A percentile compares a stretch with the other conserved stretches of the same genome.
Conservation (phyloP, 2,113 vertebrate genomes). For the Turnix velox region DNA sequence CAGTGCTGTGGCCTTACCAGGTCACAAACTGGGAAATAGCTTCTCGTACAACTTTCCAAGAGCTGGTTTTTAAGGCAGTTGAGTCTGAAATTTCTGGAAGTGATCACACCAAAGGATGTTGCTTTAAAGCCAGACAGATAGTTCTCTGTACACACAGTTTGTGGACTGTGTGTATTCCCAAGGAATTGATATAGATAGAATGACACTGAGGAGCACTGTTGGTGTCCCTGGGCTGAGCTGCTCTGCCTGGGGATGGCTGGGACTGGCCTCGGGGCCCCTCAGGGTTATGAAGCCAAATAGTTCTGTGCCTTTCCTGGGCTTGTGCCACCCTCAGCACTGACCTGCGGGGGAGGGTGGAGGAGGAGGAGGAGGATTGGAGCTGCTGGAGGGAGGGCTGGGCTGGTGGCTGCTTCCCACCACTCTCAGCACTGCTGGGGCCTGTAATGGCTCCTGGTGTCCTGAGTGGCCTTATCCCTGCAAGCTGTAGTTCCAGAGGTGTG, state of each 20-base stretch:
- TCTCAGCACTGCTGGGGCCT: too few species aligned
- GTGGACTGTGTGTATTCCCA: rapidly evolving
- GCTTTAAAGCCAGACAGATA: neutral
- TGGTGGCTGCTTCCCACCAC: too few species aligned
- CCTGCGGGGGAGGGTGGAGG: too few species aligned
- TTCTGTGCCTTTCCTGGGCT: neutral
- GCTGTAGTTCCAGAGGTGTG: too few species aligned
- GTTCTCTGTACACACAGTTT: neutral
- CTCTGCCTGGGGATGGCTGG: too few species aligned
- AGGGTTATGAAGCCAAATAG: neutral
- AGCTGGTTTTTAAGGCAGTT: neutral
- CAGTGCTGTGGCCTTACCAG: neutral
- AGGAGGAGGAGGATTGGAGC: too few species aligned
- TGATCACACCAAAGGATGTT: neutral
- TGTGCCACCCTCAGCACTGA: neutral
- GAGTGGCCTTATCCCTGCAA: too few species aligned
- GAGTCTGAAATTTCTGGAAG: neutral
- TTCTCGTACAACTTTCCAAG: neutral
- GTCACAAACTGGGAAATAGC: neutral
- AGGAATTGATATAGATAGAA: too few species aligned
- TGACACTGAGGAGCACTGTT: too few species aligned
- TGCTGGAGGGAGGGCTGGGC: too few species aligned
- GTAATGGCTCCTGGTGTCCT: too few species aligned
- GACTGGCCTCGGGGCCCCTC: neutral
- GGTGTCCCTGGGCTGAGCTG: rapidly evolving